Evolutionary conservation across 2,888 invertebrate genomes (phyloP), one percentile per base, ranked within the genome.

Genomic region (Eilema griseolum): DNA sequence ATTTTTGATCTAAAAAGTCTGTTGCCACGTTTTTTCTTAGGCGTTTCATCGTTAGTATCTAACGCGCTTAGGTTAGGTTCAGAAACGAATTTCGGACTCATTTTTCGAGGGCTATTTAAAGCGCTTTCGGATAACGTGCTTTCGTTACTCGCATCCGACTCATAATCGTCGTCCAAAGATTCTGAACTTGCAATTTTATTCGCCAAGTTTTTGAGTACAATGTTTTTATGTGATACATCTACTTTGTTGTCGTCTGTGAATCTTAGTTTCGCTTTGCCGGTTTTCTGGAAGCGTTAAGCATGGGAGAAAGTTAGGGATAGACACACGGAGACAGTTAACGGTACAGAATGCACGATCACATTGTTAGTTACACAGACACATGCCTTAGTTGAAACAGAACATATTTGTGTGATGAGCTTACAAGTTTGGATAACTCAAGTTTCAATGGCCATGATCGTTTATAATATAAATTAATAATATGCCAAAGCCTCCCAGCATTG

Each of bases 81-180:
- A 0, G 95, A 95, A 0, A 93, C 95, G 80, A 95, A 95, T 80
- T 95, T 95, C 0, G 95, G 95, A 70, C 95, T 95, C 5, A 85
- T 69, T 84, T 93, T 95, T 46, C 86, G 84, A 0, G 93, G 91
- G 76, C 81, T 86, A 33, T 87, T 92, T 23, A 94, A 77, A 3
- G 93, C 94, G 0, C 95, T 93, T 28, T 95, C 95, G 0, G 95
- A 95, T n/a, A 93, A 37, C 0, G 95, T 95, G 72, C 95, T 95
- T 66, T 94, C 94, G 62, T 94, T 93, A 69, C 95, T 95, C 0
- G 86, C 89, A 33, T 95, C 95, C 0, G 95, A 94, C 31, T 93
- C 94, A 66, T 91, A 93, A 64, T 94, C 94, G 3, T 88, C 92
- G 24, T 93, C 91, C 23, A 94, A 72, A 0, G 92, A 92, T 71